These are phyloP conservation scores for Piscicola geometra DNA, from an alignment of 2,888 invertebrate genomes.

Conservation along the genomic window DNA sequence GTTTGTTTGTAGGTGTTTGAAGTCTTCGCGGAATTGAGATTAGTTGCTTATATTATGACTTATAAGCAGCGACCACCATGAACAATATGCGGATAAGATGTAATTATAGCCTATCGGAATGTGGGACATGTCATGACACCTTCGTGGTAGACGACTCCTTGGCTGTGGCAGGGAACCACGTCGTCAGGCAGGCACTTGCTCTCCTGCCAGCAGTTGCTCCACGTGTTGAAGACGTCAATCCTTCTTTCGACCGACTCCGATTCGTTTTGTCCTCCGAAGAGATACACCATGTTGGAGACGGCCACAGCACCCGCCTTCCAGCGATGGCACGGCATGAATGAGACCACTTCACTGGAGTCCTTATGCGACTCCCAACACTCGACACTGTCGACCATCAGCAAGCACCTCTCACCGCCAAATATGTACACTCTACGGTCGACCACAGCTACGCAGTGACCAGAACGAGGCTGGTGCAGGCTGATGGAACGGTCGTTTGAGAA, in stretches of 20 bases:
- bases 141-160: slow-evolving; percentile 21
- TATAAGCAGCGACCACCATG: too few relatives aligned
- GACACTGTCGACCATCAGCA: background rate
- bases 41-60: too few relatives aligned
- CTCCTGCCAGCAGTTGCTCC: slow-evolving; percentile 22
- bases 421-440: slow-evolving; percentile 24
- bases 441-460: slow-evolving; percentile 24
- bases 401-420: slow-evolving; percentile 15
- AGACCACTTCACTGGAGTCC: background rate
- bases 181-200: background rate
- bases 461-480: slow-evolving; percentile 10
- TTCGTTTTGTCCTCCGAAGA: slow-evolving; percentile 14
- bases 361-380: slow-evolving; percentile 20
- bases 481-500: background rate
- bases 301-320: slow-evolving; percentile 9
- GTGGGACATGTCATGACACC: background rate
- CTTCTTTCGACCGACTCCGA: background rate
- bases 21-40: too few relatives aligned
- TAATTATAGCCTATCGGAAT: too few relatives aligned
- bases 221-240: slow-evolving; percentile 28
- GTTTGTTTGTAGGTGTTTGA: background rate
- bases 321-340: background rate
- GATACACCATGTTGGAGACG: slow-evolving; percentile 20
- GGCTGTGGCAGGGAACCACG: slow-evolving; percentile 8
- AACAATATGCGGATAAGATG: too few relatives aligned